These are phyloP conservation scores for Sigmodon hispidus DNA, from an alignment of 2,113 vertebrate species.

Conservation along the genomic window DNA sequence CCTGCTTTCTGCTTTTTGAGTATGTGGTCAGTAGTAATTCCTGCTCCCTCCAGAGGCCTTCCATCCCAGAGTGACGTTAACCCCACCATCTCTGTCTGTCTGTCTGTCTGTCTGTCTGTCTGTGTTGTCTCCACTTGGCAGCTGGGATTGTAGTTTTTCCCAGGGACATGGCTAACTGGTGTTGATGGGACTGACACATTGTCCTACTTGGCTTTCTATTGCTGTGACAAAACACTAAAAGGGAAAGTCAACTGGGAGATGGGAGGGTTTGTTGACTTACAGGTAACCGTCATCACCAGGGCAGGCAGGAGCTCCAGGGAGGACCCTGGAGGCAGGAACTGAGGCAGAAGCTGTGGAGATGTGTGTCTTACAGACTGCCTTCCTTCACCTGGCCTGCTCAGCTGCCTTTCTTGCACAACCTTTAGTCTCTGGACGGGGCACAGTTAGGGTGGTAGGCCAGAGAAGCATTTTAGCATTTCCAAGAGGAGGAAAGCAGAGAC, in stretches of 20 bases:
- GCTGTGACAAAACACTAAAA: neutral
- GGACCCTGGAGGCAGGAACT: too few species aligned
- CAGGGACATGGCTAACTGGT: neutral
- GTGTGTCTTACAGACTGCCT: neutral
- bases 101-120: neutral
- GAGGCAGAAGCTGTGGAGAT: neutral
- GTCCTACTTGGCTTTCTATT: neutral
- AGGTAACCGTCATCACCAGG: neutral
- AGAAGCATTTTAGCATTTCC: neutral
- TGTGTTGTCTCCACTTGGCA: neutral
- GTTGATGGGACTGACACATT: neutral
- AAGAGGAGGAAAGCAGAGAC: neutral
- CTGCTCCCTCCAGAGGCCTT: neutral
- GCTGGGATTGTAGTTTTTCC: neutral
- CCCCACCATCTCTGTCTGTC: neutral
- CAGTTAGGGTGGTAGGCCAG: neutral
- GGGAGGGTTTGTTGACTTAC: neutral
- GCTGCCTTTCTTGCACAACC: neutral
- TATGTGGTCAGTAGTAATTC: slow-evolving; percentile 2
- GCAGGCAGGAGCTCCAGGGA: neutral
- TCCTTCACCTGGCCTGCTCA: neutral
- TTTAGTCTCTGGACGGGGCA: neutral
- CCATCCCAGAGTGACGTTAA: neutral
- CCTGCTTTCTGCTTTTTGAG: slow-evolving; percentile 7
- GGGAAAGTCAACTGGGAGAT: neutral